Base-by-base conservation (phyloP, 2,113 vertebrate species). In the Phalacrocorax pelagicus region DNA sequence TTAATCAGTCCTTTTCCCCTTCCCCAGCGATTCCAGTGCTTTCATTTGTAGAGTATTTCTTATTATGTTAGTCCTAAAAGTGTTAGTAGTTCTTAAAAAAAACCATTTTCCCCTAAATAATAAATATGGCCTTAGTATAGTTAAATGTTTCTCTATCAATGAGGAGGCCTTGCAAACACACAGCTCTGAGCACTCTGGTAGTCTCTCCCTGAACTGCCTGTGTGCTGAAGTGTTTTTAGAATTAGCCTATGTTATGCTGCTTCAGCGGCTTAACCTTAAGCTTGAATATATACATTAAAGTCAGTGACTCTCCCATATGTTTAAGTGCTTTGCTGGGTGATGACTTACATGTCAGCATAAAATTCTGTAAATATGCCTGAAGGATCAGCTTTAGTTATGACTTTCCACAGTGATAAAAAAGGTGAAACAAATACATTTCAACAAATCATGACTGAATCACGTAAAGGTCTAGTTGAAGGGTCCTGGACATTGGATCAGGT, bases 401-500 rank as follows among this genome's bases (percentile, higher is more conserved):
- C 77, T 94, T 96, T 85, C 44, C 54, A 19, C 24, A 15, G 59
- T 36, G 86, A 93, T 92, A 90, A 86, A 96, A 91, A 92, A 89
- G 66, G 62, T 77, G 72, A 84, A 86, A 59, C 40, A 73, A 95
- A 62, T 73, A 67, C 32, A 58, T 62, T 90, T 93, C 92, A 86
- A 52, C 90, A 84, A 74, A 71, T 61, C 18, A 5, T 0, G 4
- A 84, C 49, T 20, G 27, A 81, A 44, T 92, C 74, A 29, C 16
- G 12, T 52, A 1, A n/a, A 92, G 65, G 82, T 84, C 75, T 44
- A 2, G 9, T 44, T 61, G 12, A 54, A 70, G 75, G 49, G 51
- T 73, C 51, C 77, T 36, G 36, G 54, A 19, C 20, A 5, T 42
- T 44, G 61, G 54, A n/a, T 87, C 46, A 24, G 40, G 70, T 81